Percentiles rank a stretch among this genome's conserved stretches.
Evolutionary conservation across 2,797 vertebrate species (phyloP).

Genomic region (Phalanger gymnotis): DNA sequence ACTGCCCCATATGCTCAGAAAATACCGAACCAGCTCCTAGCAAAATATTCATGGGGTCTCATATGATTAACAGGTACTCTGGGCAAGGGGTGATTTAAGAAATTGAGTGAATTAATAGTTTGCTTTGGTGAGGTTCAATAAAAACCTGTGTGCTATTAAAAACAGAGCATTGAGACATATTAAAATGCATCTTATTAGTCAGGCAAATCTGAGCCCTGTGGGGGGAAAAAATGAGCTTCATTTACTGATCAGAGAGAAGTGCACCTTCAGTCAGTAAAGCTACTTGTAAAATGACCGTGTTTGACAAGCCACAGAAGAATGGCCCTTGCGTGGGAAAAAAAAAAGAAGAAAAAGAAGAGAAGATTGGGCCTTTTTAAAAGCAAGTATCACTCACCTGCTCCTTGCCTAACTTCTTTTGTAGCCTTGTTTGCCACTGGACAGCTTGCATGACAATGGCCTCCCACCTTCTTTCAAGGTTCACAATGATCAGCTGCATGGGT

Average conservation of each 20-base stretch:
- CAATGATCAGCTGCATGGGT: constrained; percentile 93
- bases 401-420: constrained; percentile 89
- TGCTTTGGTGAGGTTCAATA: constrained; percentile 44
- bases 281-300: constrained; percentile 8
- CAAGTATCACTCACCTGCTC: constrained; percentile 87
- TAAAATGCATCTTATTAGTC: constrained; percentile 58
- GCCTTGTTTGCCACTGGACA: constrained; percentile 96
- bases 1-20: not conserved
- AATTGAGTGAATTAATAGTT: constrained; percentile 52
- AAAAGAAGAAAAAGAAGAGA: constrained; percentile 54
- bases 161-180: constrained; percentile 41
- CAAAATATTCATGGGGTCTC: constrained; percentile 35
- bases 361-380: constrained; percentile 30
- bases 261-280: constrained; percentile 52
- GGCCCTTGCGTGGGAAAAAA: constrained; percentile 46
- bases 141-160: constrained; percentile 47
- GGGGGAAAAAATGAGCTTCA: constrained; percentile 52
- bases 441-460: constrained; percentile 99
- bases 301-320: constrained; percentile 46
- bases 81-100: constrained; percentile 33
- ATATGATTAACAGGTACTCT: constrained; percentile 27
- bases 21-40: constrained; percentile 19
- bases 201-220: constrained; percentile 28
- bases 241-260: constrained; percentile 37
- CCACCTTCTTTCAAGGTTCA: constrained; percentile 98